These are phyloP conservation scores for Cherax destructor DNA, from an alignment of 1,140 invertebrate genomes.

Conservation along the genomic window DNA sequence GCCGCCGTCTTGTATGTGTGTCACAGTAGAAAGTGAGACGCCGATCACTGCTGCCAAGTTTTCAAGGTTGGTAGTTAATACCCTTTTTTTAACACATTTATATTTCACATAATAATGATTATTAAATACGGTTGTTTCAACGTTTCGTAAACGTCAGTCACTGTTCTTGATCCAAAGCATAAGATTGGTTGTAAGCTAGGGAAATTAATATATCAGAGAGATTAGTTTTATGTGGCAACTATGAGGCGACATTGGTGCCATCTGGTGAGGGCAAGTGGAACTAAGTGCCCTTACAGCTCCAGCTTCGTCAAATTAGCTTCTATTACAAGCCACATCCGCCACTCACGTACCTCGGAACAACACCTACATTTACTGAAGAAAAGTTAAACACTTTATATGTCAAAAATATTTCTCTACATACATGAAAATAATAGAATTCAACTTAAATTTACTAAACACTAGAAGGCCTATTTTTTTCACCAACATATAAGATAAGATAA, in stretches of 20 bases:
- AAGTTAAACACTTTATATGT: no score
- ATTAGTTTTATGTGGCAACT: neutral
- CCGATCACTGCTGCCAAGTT: constrained; percentile 30
- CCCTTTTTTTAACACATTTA: neutral
- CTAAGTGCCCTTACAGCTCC: constrained; percentile 41
- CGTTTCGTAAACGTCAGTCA: no score
- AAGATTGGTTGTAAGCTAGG: no score
- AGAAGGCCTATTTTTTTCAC: no score
- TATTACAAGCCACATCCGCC: constrained; percentile 28
- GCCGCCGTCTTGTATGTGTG: constrained; percentile 27
- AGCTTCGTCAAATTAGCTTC: constrained; percentile 42
- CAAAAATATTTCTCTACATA: no score
- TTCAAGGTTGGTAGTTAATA: constrained; percentile 31
- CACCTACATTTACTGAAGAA: no score
- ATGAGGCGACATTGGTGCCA: constrained; percentile 12
- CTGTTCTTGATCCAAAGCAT: no score
- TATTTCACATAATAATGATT: neutral
- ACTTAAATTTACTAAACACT: no score
- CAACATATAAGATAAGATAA: no score
- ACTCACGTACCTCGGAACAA: neutral
- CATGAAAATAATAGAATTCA: no score
- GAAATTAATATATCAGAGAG: neutral
- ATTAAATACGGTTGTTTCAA: neutral
- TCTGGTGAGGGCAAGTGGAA: constrained; percentile 56
- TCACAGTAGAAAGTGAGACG: constrained; percentile 58